Evolutionary conservation across 2,797 vertebrate species (phyloP), one percentile per base, ranked within the genome.

Genomic region (Cirrhinus molitorella): DNA sequence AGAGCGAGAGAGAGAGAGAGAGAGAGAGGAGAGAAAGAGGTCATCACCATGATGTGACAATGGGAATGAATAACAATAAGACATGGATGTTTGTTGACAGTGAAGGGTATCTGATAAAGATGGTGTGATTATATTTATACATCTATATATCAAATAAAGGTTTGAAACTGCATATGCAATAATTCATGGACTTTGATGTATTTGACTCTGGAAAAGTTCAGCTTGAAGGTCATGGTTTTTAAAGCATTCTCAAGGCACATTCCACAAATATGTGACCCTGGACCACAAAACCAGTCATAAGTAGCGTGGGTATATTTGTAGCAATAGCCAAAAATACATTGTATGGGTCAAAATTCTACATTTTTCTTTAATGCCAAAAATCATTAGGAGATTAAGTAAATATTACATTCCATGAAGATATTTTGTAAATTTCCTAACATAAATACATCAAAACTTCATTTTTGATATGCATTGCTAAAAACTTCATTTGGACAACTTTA

Each of bases 11-110:
- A 76, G 83, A 84, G 70, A 86, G 13, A 83, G 78, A 76, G 83
- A 84, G 85, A 63, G 85, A 72, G 67, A 17, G 49, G 88, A 89
- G 89, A 92, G 89, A 83, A 91, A 81, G 88, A 93, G 94, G 92
- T 94, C 92, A 94, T 88, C 91, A 91, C 90, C 92, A 93, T 81
- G 90, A 89, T 91, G 85, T 92, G 93, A 95, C 94, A 95, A 94
- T 94, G 92, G 89, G 91, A 92, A 90, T 91, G 90, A 91, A 89
- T 87, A 90, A 94, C 90, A 93, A 94, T 88, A 86, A 89, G 80
- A 89, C 28, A 81, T 87, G 53, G 74, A 88, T 84, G 92, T 88
- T 93, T 93, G 92, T 93, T 94, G 93, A 94, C 91, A 86, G 84
- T 51, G 66, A 84, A 71, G 83, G 61, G 89, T 53, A 81, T 73